A percentile compares a stretch with the other conserved stretches of the same genome.
These are phyloP conservation scores for Melipona bicolor DNA, from an alignment of 2,888 invertebrate species.

Conservation along the genomic window DNA sequence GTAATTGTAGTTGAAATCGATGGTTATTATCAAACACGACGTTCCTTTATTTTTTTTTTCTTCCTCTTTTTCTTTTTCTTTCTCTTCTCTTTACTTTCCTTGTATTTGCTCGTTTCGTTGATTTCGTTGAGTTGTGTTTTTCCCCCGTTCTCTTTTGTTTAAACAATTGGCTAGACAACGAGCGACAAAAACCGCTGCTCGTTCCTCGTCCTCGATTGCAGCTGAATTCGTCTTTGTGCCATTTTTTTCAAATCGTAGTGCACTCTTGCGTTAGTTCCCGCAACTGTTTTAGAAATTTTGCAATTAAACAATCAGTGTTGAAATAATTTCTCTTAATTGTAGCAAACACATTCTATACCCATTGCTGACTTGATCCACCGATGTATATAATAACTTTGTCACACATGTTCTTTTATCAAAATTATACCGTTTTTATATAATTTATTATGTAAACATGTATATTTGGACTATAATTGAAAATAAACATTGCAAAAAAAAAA, in stretches of 20 bases:
- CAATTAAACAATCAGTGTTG: constrained; percentile 75
- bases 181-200: background rate
- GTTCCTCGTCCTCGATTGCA: background rate
- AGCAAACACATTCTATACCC: constrained; percentile 66
- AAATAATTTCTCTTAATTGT: constrained; percentile 68
- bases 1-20: constrained; percentile 11
- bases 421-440: constrained; percentile 83
- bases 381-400: constrained; percentile 82
- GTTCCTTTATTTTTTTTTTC: background rate
- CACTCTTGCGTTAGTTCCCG: constrained; percentile 82
- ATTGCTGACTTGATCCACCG: constrained; percentile 80
- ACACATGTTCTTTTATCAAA: constrained; percentile 81
- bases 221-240: background rate
- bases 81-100: background rate
- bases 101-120: background rate
- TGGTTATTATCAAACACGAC: background rate
- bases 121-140: background rate
- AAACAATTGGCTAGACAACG: no score
- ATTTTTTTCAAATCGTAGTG: constrained; percentile 64
- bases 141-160: background rate
- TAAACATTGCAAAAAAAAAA: constrained; percentile 80
- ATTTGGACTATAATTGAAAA: constrained; percentile 83
- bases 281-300: constrained; percentile 82
- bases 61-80: background rate
- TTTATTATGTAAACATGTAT: constrained; percentile 84